phyloP scores from a whole-genome alignment of 2,797 vertebrate genomes.

The Syngnathus acus region DNA sequence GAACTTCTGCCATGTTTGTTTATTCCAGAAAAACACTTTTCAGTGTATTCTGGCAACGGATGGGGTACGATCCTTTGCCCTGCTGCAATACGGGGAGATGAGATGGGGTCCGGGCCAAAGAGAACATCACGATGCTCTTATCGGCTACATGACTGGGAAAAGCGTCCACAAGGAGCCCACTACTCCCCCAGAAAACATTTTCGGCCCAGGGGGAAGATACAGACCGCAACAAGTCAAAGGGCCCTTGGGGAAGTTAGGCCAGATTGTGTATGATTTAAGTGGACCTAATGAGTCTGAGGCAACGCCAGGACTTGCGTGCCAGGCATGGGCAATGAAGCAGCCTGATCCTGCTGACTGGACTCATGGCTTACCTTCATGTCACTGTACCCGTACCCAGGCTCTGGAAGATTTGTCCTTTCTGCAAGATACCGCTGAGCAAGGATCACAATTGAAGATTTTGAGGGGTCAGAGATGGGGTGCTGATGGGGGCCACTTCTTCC shows the following conservation, averaged over 20 bases:
- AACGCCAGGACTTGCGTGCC: slow-evolving; percentile 61
- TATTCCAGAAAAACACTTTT: slow-evolving; percentile 74
- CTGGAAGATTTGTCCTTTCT: slow-evolving; percentile 64
- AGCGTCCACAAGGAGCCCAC: slow-evolving; percentile 59
- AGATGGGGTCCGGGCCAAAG: slow-evolving; percentile 72
- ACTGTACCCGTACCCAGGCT: slow-evolving; percentile 69
- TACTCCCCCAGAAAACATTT: slow-evolving; percentile 57
- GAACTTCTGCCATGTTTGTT: neutral
- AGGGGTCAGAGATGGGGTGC: slow-evolving; percentile 63
- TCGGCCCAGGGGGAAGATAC: slow-evolving; percentile 66
- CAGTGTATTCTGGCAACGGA: slow-evolving; percentile 77
- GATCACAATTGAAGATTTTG: slow-evolving; percentile 38
- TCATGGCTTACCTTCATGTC: slow-evolving; percentile 56
- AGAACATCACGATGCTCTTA: slow-evolving; percentile 62
- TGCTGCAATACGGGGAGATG: slow-evolving; percentile 72
- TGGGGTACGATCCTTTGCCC: slow-evolving; percentile 68
- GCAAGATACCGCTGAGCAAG: slow-evolving; percentile 48
- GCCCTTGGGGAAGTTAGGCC: slow-evolving; percentile 60
- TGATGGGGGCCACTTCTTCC: slow-evolving; percentile 51
- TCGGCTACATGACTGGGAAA: slow-evolving; percentile 72
- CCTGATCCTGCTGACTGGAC: slow-evolving; percentile 64
- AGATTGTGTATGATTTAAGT: slow-evolving; percentile 68
- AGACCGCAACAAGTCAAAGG: slow-evolving; percentile 67
- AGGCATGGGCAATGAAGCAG: slow-evolving; percentile 66
- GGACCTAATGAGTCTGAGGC: slow-evolving; percentile 18